Base-by-base conservation (phyloP, 2,113 vertebrate genomes). In the Neolamprologus falcicula region DNA sequence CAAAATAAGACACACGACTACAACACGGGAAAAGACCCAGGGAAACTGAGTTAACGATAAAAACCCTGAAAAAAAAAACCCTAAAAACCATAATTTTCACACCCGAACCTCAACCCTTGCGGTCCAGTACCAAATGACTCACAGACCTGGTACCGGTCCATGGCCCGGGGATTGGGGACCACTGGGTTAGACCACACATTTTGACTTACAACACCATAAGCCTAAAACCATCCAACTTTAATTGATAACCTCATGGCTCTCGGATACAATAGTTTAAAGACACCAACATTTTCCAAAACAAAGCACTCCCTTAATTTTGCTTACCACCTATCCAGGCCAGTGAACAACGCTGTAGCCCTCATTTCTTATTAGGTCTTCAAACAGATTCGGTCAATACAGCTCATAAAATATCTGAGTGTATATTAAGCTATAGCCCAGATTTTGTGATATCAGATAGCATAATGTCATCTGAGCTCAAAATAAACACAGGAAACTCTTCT, bases 401-500 rank as follows among this genome's bases (percentile, higher is more conserved):
- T 66, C 19, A 9, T 40, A 71, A 40, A 71, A 47, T 73, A 47
- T 47, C 42, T 17, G 68, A 26, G 1, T 9, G 40, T 47, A 45
- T 45, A 45, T 45, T 7, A 73, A 17, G 0, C 5, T 6, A 9
- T 71, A 42, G 35, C 11, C n/a, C 66, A 42, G 12, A 71, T 24
- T 71, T 71, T 42, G 66, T 42, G n/a, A 71, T 40, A 24, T 14
- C 40, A 42, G 21, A 42, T 73, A 10, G 6, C 12, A 24, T 14
- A 42, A 42, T 71, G 0, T 42, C n/a, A 42, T 24, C 2, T 24
- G 35, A 24, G 66, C 0, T 71, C 1, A 0, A 40, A 40, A 0
- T 14, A 0, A 42, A 42, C 12, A 71, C 66, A 71, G 7, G 7
- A 42, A 71, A 8, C 63, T 21, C 33, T 66, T 68, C 61, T 68